Conservation (phyloP, 2,888 invertebrate species). For the Lasioglossum figueresi region DNA sequence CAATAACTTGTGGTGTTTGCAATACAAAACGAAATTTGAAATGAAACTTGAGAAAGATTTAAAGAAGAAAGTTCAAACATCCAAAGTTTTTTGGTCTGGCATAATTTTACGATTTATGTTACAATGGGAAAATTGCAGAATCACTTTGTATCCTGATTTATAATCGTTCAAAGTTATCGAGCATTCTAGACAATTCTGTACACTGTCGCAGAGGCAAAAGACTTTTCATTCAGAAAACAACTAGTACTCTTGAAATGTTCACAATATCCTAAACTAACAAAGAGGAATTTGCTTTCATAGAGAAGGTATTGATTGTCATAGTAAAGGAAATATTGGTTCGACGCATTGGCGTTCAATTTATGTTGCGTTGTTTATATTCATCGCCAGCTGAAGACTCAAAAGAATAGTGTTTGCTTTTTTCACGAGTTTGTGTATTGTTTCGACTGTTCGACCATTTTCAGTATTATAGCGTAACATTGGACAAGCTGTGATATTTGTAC, state of each 20-base stretch:
- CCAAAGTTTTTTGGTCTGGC: too few species aligned
- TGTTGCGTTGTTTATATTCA: background rate
- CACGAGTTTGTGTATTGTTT: background rate
- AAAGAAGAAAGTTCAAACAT: too few species aligned
- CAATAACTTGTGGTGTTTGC: too few species aligned
- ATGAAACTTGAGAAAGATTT: too few species aligned
- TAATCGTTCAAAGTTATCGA: too few species aligned
- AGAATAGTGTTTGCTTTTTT: background rate
- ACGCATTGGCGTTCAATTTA: background rate
- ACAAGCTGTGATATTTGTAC: background rate
- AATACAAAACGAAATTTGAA: too few species aligned
- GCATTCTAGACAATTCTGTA: background rate
- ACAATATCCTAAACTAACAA: background rate
- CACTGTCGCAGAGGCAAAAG: background rate
- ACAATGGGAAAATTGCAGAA: too few species aligned
- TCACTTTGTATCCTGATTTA: too few species aligned
- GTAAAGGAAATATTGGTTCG: background rate
- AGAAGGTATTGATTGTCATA: background rate
- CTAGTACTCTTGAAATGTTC: background rate
- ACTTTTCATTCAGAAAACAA: background rate
- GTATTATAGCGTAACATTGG: too few species aligned
- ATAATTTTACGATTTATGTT: too few species aligned
- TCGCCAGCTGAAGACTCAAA: background rate
- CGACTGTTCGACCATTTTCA: background rate
- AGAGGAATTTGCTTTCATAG: background rate